A percentile compares a stretch with the other conserved stretches of the same genome.
These are phyloP conservation scores for Drosophila triauraria DNA, from an alignment of 1,140 invertebrate genomes.

Conservation along the genomic window DNA sequence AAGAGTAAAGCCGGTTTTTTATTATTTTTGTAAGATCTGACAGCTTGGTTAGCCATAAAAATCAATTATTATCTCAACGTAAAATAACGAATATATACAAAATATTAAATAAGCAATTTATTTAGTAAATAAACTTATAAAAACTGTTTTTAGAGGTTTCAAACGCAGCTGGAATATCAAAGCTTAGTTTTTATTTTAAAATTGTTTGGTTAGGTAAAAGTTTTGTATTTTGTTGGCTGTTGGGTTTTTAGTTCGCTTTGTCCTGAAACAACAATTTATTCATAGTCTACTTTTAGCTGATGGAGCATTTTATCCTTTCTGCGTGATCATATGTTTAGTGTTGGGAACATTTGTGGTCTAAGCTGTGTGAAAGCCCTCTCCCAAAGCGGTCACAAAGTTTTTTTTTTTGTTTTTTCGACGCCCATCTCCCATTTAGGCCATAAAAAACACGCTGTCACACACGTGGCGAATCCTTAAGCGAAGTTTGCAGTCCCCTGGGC, in stretches of 20 bases:
- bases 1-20: slow-evolving; percentile 3
- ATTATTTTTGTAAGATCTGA: not conserved
- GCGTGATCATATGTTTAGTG: slow-evolving; percentile 11
- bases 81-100: not conserved
- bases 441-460: slow-evolving; percentile 22
- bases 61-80: not conserved
- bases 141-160: not conserved
- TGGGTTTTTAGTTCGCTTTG: not conserved
- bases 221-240: not conserved
- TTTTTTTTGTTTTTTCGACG: not conserved
- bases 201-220: too few relatives aligned
- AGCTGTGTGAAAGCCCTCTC: slow-evolving; percentile 4
- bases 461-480: slow-evolving; percentile 24
- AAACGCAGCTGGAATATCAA: too few relatives aligned
- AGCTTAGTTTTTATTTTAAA: not conserved
- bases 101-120: not conserved
- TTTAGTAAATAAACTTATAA: not conserved
- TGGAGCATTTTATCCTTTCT: slow-evolving; percentile 11
- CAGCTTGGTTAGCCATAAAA: slow-evolving; percentile 5
- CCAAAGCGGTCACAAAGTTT: slow-evolving; percentile 20
- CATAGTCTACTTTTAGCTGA: slow-evolving; percentile 12
- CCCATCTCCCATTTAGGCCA: slow-evolving; percentile 29
- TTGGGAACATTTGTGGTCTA: slow-evolving; percentile 6
- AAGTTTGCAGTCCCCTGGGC: slow-evolving; percentile 13
- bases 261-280: not conserved